A percentile compares a stretch with the other conserved stretches of the same genome.
Conservation (phyloP, 2,797 vertebrate genomes). For the Pogonophryne albipinna region DNA sequence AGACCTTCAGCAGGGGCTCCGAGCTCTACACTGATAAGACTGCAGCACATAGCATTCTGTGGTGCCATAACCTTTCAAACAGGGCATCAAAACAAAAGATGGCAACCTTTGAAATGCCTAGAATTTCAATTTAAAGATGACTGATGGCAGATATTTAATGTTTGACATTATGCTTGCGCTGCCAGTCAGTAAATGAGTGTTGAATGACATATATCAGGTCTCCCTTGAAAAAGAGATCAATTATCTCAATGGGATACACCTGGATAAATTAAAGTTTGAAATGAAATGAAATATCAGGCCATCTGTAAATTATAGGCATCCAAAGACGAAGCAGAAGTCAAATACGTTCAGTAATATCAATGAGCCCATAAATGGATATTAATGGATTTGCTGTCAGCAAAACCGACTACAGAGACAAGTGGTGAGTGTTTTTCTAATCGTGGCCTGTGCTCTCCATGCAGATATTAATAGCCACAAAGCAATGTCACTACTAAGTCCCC, state of each 20-base stretch:
- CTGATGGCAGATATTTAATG: background rate
- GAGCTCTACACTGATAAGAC: slow-evolving; percentile 68
- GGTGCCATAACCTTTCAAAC: slow-evolving; percentile 51
- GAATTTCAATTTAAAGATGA: slow-evolving; percentile 14
- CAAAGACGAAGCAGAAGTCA: slow-evolving; percentile 30
- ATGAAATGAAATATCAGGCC: background rate
- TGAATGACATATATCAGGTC: background rate
- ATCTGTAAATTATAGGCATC: slow-evolving; percentile 5
- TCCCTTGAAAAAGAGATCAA: too few species aligned
- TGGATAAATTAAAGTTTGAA: too few species aligned
- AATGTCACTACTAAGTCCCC: slow-evolving; percentile 75
- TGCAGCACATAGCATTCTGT: slow-evolving; percentile 26
- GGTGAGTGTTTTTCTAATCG: slow-evolving; percentile 56
- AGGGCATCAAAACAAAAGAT: slow-evolving; percentile 26
- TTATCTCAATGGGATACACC: too few species aligned
- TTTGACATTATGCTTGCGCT: background rate
- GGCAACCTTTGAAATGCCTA: slow-evolving; percentile 1
- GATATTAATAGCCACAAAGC: slow-evolving; percentile 82
- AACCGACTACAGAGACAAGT: slow-evolving; percentile 19
- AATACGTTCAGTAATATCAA: slow-evolving; percentile 4
- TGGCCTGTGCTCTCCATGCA: slow-evolving; percentile 33
- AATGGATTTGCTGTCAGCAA: slow-evolving; percentile 51
- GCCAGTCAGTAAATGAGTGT: background rate
- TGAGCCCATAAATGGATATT: slow-evolving; percentile 51
- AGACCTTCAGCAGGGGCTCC: slow-evolving; percentile 69